Conservation (phyloP, 2,113 vertebrate genomes). For the Dolichallabes microphthalmus region DNA sequence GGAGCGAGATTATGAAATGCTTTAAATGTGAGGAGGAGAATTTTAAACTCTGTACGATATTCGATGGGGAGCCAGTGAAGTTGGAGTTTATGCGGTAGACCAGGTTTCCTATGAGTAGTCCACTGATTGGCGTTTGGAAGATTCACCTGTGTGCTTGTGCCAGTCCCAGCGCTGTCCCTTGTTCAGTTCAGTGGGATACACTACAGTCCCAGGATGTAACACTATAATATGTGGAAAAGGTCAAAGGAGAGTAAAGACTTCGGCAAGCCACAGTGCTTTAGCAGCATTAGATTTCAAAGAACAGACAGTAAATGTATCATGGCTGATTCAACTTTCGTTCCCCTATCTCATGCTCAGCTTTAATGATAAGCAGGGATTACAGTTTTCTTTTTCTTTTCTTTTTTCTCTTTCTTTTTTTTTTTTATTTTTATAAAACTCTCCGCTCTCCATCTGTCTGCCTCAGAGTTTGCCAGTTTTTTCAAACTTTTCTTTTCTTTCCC, state of each 20-base stretch:
- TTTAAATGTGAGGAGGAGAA: no score
- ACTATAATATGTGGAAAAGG: neutral
- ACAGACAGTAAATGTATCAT: neutral
- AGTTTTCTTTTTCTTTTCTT: neutral
- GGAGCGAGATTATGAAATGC: no score
- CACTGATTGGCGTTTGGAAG: no score
- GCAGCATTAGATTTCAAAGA: neutral
- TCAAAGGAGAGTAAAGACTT: neutral
- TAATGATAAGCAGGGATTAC: neutral
- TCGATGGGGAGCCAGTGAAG: no score
- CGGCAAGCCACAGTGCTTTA: neutral
- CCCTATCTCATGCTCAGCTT: neutral
- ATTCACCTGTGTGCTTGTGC: no score
- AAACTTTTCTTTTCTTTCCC: neutral
- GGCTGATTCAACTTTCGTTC: neutral
- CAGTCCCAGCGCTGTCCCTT: no score
- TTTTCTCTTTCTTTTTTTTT: neutral
- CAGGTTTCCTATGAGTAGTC: no score
- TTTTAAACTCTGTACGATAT: no score
- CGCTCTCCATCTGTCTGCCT: neutral
- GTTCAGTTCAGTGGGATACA: neutral
- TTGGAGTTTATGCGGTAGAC: no score
- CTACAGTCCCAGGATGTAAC: neutral
- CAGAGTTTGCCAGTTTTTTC: neutral
- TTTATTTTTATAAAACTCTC: neutral